Base-by-base conservation (phyloP, 2,888 invertebrate genomes). In the Aradus depressus region DNA sequence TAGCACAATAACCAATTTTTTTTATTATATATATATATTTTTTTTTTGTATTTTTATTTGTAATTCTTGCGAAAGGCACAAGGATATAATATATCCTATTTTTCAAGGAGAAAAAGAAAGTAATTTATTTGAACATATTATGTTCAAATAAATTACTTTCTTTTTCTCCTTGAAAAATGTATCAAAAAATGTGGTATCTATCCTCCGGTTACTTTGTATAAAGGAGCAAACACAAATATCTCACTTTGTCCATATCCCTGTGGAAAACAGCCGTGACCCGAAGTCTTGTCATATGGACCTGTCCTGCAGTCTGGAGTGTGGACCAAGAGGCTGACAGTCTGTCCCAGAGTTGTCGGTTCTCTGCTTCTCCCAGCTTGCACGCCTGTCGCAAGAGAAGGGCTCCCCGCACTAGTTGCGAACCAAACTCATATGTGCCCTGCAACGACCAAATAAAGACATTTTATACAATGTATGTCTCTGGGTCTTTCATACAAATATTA, bases 371-470 rank as follows among this genome's bases (percentile, higher is more conserved):
- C 58, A 81, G 68, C 63, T 81, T 77, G 64, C 85, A 79, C 23
- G 84, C 81, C 55, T 81, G 75, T 41, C 87, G 71, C 53, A 88
- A 65, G 12, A 82, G 77, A 45, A 82, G 69, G 2, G 85, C 80
- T 3, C 85, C 85, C 61, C 81, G 79, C 43, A 85, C 69, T 55
- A 87, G 69, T 68, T 87, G 84, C 62, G 79, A 80, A 14, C 87
- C 87, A 62, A 87, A 88, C 59, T 85, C 81, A 66, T 80, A 85
- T 16, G 85, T 84, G 44, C 81, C 81, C 85, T 87, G 66, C 35
- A 67, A 66, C 28, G 8, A 10, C 28, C 8, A 28, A 28, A 10
- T 10, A 28, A 28, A 28, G 8, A 10, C 8, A 28, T 10, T 28
- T 10, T 10, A 28, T 10, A 6, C 10, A 10, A 28, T 28, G 28